These are phyloP conservation scores for Mythimna vitellina DNA, from an alignment of 2,888 invertebrate genomes.

Conservation along the genomic window DNA sequence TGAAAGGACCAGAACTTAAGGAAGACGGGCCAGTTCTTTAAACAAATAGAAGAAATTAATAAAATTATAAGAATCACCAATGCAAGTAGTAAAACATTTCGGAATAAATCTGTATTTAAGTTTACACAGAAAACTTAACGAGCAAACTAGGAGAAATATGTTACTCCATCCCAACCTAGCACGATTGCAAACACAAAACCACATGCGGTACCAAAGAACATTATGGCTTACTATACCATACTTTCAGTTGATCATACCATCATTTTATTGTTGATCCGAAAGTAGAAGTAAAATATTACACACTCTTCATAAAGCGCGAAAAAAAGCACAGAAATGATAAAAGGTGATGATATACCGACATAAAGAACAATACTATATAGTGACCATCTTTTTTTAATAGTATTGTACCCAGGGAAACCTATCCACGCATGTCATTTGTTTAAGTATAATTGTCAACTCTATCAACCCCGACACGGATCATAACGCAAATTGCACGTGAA, in stretches of 20 bases:
- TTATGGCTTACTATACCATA: slow-evolving; percentile 12
- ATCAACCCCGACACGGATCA: slow-evolving; percentile 11
- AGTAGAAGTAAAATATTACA: neutral
- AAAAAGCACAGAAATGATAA: neutral
- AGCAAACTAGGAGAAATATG: slow-evolving; percentile 27
- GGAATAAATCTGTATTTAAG: neutral
- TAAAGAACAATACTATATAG: neutral
- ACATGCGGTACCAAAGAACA: slow-evolving; percentile 34
- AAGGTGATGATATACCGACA: neutral
- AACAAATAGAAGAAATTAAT: slow-evolving; percentile 1
- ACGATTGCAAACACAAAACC: slow-evolving; percentile 34
- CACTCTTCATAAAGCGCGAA: too few relatives aligned
- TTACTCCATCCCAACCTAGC: slow-evolving; percentile 20
- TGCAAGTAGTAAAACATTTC: neutral
- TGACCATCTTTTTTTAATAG: neutral
- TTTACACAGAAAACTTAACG: neutral
- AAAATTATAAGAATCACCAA: neutral
- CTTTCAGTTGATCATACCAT: slow-evolving; percentile 12
- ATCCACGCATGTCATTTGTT: neutral
- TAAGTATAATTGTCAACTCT: slow-evolving; percentile 8
- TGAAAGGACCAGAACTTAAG: neutral
- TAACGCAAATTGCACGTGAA: slow-evolving; percentile 38
- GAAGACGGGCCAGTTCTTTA: neutral
- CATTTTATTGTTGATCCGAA: neutral
- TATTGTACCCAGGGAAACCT: neutral